phyloP scores from a whole-genome alignment of 2,888 invertebrate genomes.

The Pandemis cinnamomeana region DNA sequence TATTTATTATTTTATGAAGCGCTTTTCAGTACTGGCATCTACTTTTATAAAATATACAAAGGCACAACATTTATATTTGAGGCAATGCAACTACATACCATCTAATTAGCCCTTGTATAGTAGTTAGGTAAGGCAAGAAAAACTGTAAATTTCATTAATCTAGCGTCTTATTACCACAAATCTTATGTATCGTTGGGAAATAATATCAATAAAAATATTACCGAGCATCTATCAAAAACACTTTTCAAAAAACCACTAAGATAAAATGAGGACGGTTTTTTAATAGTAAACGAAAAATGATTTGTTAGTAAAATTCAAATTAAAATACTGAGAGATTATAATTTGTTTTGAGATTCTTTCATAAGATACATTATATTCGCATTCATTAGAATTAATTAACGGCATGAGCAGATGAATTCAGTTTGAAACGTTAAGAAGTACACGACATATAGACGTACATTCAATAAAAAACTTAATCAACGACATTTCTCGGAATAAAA shows the following conservation, averaged over 20 bases:
- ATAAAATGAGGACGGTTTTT: conserved; percentile 15
- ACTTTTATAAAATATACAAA: not conserved
- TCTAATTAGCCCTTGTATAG: not conserved
- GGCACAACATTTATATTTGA: conserved; percentile 17
- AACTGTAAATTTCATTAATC: not conserved
- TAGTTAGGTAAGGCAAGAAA: not conserved
- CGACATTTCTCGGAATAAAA: conserved; percentile 5
- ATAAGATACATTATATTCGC: not conserved
- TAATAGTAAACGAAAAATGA: not conserved
- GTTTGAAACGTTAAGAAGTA: conserved; percentile 1
- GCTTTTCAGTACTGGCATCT: not conserved
- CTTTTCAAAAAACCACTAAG: not conserved
- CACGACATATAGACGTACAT: conserved; percentile 14
- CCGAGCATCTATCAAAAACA: not conserved
- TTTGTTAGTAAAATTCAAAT: not conserved
- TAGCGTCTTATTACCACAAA: not conserved
- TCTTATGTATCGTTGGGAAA: not conserved
- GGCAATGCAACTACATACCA: conserved; percentile 3
- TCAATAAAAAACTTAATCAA: conserved; percentile 8
- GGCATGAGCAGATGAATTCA: not conserved
- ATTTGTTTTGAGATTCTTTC: conserved; percentile 27
- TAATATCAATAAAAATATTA: not conserved
- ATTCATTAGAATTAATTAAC: not conserved
- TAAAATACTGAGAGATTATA: not conserved
- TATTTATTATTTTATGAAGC: not conserved